Base-by-base conservation (phyloP, 35 echinoderm and acorn worm genomes). In the Apostichopus japonicus region DNA sequence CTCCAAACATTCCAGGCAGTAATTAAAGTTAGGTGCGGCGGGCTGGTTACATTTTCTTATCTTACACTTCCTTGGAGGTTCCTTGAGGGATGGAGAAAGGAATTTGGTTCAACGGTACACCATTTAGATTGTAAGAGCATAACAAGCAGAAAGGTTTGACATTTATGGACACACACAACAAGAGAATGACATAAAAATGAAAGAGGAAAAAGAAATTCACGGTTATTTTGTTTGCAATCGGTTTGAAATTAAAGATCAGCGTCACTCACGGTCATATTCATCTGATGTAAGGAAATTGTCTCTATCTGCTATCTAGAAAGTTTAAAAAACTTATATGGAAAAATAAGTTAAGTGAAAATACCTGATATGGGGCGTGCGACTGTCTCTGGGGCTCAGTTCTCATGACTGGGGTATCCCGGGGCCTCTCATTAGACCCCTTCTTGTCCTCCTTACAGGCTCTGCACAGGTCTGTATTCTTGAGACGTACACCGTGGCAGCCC, bases 361-460 rank as follows among this genome's bases (percentile, higher is more conserved):
- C 78, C 54, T 54, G 54, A 27, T 54, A 1, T 24, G 17, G 33
- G 23, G 7, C 0, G 17, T 21, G 11, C 33, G 2, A 0, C 17
- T 58, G 81, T 6, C 6, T 84, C n/a, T 58, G 54, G 6, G 16
- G 54, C 53, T 24, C 56, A 24, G n/a, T 84, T 10, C 10, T 57
- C 15, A 55, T n/a, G 54, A n/a, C 55, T 4, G 0, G 0, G 6
- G 5, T 57, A 51, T 58, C 55, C 24, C 81, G 27, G 0, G 54
- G 11, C 3, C 14, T 16, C 16, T 80, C 78, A 10, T 1, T 53
- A 21, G 83, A 56, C 6, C 22, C 55, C 52, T n/a, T 61, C 83
- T 87, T 87, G 55, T 67, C 15, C 7, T 87, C 86, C 21, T 71
- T 62, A 44, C 86, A 87, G 24, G 17, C 6, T 6, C 86, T 87